Evolutionary conservation across 2,888 invertebrate genomes (phyloP), one percentile per base, ranked within the genome.

Genomic region (Fabriciana adippe): DNA sequence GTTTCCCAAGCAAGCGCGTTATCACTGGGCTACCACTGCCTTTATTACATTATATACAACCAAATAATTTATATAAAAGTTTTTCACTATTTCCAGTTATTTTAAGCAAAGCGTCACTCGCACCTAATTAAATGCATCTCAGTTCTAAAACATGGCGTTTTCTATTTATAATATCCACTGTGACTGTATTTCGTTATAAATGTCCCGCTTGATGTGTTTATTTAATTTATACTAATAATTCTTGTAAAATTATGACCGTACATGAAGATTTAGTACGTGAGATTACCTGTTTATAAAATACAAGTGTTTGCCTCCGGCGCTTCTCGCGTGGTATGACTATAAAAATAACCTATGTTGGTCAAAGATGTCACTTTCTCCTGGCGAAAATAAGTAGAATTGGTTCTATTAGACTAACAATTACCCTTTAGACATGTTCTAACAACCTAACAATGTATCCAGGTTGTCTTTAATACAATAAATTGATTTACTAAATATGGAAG

Each of bases 181-280:
- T 79, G 81, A 82, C 83, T 85, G 75, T 75, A 82, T 86, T 88
- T 84, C 83, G 83, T 85, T 86, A 83, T 88, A 85, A 87, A 86
- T 77, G 88, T 87, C 88, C 79, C 80, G 82, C 81, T 86, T 86
- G 89, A 90, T 80, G 87, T 90, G 88, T 90, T 90, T 90, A 89
- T 90, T 90, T 90, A 87, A 89, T 91, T 87, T 87, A 90, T 89
- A 86, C 87, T 82, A 85, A 90, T 90, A 89, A 88, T 83, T 91
- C 87, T 86, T 81, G 73, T 81, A 88, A 87, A 91, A 87, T 89
- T 90, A 91, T 89, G 85, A 77, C 88, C 88, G 86, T 88, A 88
- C 86, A 86, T 89, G 88, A 90, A 89, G 89, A 86, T 86, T 86
- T 47, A 57, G 26, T 57, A 86, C 85, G 89, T 89, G 86, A 86